These are phyloP conservation scores for Aphidius colemani DNA, from an alignment of 2,888 invertebrate species.

Conservation along the genomic window DNA sequence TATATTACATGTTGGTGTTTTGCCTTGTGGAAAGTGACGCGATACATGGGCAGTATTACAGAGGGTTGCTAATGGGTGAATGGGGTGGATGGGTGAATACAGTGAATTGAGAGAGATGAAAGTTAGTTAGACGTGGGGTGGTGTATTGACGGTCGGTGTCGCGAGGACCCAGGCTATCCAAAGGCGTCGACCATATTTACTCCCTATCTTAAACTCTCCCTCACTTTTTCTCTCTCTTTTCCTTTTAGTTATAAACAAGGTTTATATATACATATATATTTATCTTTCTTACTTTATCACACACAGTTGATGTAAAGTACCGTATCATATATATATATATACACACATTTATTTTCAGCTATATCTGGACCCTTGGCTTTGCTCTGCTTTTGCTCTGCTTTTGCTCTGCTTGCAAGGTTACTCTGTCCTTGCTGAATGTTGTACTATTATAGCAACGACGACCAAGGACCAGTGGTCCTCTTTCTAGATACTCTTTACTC, in stretches of 20 bases:
- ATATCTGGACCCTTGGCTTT: background rate
- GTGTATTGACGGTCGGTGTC: constrained; percentile 60
- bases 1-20: constrained; percentile 16
- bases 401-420: background rate
- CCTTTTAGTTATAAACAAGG: background rate
- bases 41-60: constrained; percentile 12
- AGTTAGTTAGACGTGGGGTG: constrained; percentile 56
- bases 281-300: background rate
- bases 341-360: background rate
- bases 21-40: constrained; percentile 13
- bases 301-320: background rate
- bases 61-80: constrained; percentile 20
- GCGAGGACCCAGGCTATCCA: constrained; percentile 57
- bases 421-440: constrained; percentile 4
- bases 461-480: too few relatives aligned
- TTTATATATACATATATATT: constrained; percentile 4
- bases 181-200: constrained; percentile 42
- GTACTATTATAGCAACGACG: background rate
- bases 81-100: constrained; percentile 19
- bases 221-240: constrained; percentile 26
- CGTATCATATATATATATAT: background rate
- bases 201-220: constrained; percentile 37
- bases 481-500: background rate
- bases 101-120: constrained; percentile 34
- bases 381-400: too few relatives aligned